Evolutionary conservation across 2,797 vertebrate species (phyloP), one percentile per base, ranked within the genome.

Genomic region (Galagoides demidoff): DNA sequence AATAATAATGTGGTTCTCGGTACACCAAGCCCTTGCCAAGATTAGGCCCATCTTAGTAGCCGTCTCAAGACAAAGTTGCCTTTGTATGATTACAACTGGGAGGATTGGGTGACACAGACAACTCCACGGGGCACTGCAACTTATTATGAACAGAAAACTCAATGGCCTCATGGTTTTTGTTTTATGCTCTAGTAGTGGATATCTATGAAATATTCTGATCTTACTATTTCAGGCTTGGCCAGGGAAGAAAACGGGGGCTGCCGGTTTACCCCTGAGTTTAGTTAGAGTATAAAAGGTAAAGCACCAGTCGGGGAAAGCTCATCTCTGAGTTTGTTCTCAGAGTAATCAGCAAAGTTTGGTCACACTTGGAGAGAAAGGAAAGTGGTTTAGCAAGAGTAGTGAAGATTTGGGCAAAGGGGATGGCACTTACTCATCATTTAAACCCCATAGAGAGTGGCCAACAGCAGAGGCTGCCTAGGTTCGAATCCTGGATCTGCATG

Each of bases 11-110:
- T 91, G 96, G 97, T 98, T 98, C 94, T 98, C 39, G 95, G 98
- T 98, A 98, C 96, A 98, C 97, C 96, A 97, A 98, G 97, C 95
- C 97, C 97, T 98, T 98, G 98, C 98, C 98, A 98, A 98, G 98
- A 97, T 98, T 97, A 98, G 97, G 92, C 97, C 97, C 98, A 98
- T 98, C 98, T 98, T 98, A 78, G 97, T 93, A 95, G 97, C 96
- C 88, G 97, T 97, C 82, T 97, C 83, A 82, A 97, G 96, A 99
- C 98, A 98, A 98, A 98, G 97, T 98, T 92, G 96, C 96, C 98
- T 98, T 99, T 99, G 98, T 98, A 77, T 94, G 89, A 77, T 85
- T 95, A 49, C 96, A 92, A 95, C 96, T 73, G 94, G 95, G 97
- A 97, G 96, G 96, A 84, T 98, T 98, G 98, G 98, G 98, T 98